Evolutionary conservation across 1,140 invertebrate genomes (phyloP).

Genomic region (Colletes gigas): DNA sequence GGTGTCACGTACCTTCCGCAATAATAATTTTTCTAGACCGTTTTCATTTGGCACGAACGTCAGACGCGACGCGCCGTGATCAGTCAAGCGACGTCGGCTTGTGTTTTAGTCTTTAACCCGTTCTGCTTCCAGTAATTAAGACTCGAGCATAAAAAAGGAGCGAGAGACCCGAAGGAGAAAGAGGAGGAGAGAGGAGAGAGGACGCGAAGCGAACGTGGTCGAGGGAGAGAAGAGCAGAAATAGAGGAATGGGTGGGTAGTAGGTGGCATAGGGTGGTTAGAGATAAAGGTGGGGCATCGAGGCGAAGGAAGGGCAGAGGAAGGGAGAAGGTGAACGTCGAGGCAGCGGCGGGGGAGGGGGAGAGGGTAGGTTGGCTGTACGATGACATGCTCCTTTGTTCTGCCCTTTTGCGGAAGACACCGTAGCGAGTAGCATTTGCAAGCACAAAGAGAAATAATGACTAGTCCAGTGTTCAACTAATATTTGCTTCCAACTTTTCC

Average conservation of each 20-base stretch:
- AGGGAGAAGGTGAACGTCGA: conserved; percentile 35
- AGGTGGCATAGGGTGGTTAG: conserved; percentile 46
- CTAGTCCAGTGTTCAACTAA: conserved; percentile 78
- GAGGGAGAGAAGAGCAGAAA: conserved; percentile 29
- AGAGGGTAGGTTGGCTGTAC: conserved; percentile 34
- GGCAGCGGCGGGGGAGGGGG: conserved; percentile 27
- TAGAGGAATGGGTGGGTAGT: conserved; percentile 34
- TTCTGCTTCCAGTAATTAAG: conserved; percentile 73
- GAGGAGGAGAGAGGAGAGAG: neutral
- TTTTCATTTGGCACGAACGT: conserved; percentile 70
- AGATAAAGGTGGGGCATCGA: conserved; percentile 45
- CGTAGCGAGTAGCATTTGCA: conserved; percentile 65
- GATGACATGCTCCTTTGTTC: conserved; percentile 74
- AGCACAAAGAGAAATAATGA: conserved; percentile 75
- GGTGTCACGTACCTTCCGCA: conserved; percentile 54
- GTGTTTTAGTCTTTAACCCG: conserved; percentile 69
- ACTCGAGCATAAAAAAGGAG: conserved; percentile 59
- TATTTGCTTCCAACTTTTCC: conserved; percentile 76
- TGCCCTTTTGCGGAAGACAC: conserved; percentile 69
- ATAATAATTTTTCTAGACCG: conserved; percentile 67
- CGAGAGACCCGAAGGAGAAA: neutral
- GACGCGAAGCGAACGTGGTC: conserved; percentile 21
- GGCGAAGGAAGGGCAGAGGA: conserved; percentile 37
- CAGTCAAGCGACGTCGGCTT: conserved; percentile 68
- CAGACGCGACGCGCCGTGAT: conserved; percentile 64